Conservation (phyloP, 2,113 vertebrate species). For the Phaethornis superciliosus region DNA sequence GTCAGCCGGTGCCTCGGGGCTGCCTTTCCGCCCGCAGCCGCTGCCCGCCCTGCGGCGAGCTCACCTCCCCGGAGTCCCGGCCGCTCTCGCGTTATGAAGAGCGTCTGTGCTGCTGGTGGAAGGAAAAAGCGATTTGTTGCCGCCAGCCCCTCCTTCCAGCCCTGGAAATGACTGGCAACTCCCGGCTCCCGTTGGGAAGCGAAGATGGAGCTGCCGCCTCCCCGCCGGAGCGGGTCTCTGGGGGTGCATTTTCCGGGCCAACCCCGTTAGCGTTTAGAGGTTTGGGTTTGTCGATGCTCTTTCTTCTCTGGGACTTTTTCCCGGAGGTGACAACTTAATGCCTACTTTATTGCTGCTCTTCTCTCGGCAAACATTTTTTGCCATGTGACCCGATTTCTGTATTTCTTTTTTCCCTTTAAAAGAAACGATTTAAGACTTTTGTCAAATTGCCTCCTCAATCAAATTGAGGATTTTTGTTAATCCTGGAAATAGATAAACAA, state of each 20-base stretch:
- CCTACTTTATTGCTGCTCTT: background rate
- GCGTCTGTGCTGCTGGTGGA: background rate
- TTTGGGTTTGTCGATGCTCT: accelerated
- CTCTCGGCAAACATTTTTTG: accelerated
- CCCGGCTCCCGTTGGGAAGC: background rate
- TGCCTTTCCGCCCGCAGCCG: background rate
- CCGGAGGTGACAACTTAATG: background rate
- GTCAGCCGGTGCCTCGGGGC: background rate
- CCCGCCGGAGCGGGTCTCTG: background rate
- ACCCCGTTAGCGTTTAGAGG: background rate
- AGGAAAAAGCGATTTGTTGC: slow-evolving; percentile 56
- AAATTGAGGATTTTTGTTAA: background rate
- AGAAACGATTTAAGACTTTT: background rate
- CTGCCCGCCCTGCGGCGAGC: background rate
- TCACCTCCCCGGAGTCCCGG: background rate
- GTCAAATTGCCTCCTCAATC: no score
- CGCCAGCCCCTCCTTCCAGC: slow-evolving; percentile 56
- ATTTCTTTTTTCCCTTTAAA: background rate
- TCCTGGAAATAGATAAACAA: background rate
- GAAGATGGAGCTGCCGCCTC: background rate
- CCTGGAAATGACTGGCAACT: slow-evolving; percentile 36
- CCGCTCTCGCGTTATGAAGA: background rate
- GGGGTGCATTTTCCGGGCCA: background rate
- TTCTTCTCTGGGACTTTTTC: background rate
- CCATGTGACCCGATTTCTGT: accelerated